Base-by-base conservation (phyloP, 2,113 vertebrate species). In the Mormyrus lacerda region DNA sequence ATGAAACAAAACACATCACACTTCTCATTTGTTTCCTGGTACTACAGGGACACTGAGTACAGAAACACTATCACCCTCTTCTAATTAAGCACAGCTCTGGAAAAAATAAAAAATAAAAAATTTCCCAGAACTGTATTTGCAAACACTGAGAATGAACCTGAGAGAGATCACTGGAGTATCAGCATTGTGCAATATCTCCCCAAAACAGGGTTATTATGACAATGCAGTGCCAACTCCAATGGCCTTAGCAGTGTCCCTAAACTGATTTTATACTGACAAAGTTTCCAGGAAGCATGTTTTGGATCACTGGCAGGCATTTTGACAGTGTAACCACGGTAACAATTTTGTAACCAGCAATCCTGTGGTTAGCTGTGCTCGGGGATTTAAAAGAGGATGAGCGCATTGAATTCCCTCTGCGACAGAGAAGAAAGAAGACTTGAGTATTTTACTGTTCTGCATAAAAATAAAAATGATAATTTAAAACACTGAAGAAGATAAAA, bases 1-100 rank as follows among this genome's bases (percentile, higher is more conserved):
- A 50, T 93, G 95, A 95, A 95, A 65, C 5, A 91, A 48, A 89
- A 76, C 35, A 76, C 35, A 42, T 42, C 35, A 79, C 6, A 2
- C 15, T 19, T 79, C 42, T 76, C 73, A 76, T 76, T 42, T 76
- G 73, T 7, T 76, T 76, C 11, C 35, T 39, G 69, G 69, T 39
- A 76, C 27, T 13, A 19, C 73, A 76, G 73, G 13, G 73, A 4
- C 73, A 76, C 15, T 76, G 73, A 39, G 35, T 76, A 19, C 0
- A 76, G 35, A 11, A 76, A 76, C 10, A 73, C 31, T 1, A 76
- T 3, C 13, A 39, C 35, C 1, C 31, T 39, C 31, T 50, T 13
- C 13, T 84, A 27, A 24, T 31, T 1, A 11, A 13, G 3, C 31
- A 69, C n/a, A 31, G 53, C 53, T 21, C 53, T 55, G 53, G 17